These are phyloP conservation scores for Gulo gulo DNA, from an alignment of 2,113 vertebrate species.

Conservation along the genomic window DNA sequence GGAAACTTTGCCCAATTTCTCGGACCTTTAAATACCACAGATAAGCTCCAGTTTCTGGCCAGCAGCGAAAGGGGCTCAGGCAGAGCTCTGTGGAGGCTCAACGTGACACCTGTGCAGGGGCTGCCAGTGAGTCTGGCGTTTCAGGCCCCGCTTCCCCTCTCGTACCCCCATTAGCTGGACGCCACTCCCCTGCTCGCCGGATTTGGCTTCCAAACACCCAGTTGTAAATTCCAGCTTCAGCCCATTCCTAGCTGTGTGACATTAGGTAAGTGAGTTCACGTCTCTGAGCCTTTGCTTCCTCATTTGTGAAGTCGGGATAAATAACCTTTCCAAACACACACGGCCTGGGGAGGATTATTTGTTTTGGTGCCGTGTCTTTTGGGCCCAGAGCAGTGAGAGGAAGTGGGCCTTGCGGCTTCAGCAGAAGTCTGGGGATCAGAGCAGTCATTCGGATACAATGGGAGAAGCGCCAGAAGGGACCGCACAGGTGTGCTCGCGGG, in stretches of 20 bases:
- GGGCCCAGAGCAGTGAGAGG: neutral
- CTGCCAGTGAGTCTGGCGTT: neutral
- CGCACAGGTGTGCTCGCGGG: neutral
- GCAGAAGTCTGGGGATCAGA: neutral
- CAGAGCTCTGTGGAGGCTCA: constrained; percentile 64
- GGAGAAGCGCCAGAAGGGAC: neutral
- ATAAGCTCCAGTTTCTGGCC: constrained; percentile 70
- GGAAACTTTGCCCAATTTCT: constrained; percentile 64
- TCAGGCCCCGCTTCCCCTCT: neutral
- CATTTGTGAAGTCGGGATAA: neutral
- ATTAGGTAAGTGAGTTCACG: neutral
- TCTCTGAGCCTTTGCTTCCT: neutral
- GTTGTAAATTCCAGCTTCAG: neutral
- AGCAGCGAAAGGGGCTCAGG: neutral
- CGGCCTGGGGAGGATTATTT: neutral
- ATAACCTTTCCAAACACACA: neutral
- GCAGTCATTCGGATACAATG: neutral
- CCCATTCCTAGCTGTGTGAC: neutral
- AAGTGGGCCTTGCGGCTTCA: neutral
- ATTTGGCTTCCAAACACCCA: neutral
- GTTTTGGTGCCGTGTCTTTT: neutral
- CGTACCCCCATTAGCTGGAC: neutral
- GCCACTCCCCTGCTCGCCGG: neutral
- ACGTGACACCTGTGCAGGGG: constrained; percentile 57
- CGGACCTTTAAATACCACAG: constrained; percentile 67